A percentile compares a stretch with the other conserved stretches of the same genome.
Conservation (phyloP, 2,888 invertebrate species). For the Drosophila diplacantha region DNA sequence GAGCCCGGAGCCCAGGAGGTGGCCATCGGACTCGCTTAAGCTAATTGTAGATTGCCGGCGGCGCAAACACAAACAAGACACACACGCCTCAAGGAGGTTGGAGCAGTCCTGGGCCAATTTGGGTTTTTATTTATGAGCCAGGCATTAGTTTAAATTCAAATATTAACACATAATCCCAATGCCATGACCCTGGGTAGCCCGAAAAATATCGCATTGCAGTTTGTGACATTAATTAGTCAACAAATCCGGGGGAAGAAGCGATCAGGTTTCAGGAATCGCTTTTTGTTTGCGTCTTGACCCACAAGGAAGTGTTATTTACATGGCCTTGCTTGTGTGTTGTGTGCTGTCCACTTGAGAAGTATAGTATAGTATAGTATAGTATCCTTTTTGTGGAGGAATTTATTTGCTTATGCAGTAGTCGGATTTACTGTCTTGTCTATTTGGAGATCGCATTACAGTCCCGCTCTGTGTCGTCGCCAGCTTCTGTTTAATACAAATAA, state of each 20-base stretch:
- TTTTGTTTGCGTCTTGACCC: slow-evolving; percentile 47
- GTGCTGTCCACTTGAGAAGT: slow-evolving; percentile 28
- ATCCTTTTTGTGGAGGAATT: slow-evolving; percentile 24
- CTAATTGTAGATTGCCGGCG: slow-evolving; percentile 52
- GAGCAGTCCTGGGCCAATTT: slow-evolving; percentile 36
- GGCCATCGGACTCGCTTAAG: slow-evolving; percentile 16
- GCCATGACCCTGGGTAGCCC: background rate
- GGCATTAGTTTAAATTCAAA: slow-evolving; percentile 65
- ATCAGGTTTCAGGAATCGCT: slow-evolving; percentile 51
- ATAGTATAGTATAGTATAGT: background rate
- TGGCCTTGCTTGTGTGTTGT: slow-evolving; percentile 13
- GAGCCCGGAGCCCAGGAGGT: slow-evolving; percentile 27
- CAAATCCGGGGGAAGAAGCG: slow-evolving; percentile 38
- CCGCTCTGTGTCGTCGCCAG: slow-evolving; percentile 1
- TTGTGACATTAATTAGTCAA: slow-evolving; percentile 68
- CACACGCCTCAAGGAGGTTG: slow-evolving; percentile 11
- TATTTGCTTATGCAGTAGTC: slow-evolving; percentile 19
- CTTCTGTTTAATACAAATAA: slow-evolving; percentile 31
- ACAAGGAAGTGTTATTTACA: slow-evolving; percentile 55
- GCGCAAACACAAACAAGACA: slow-evolving; percentile 29
- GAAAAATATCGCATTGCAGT: slow-evolving; percentile 50
- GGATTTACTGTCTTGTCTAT: slow-evolving; percentile 12
- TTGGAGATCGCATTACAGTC: slow-evolving; percentile 34
- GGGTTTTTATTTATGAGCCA: slow-evolving; percentile 59
- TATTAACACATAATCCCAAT: slow-evolving; percentile 62